phyloP scores from a whole-genome alignment of 2,888 invertebrate genomes.

The Aromia moschata region DNA sequence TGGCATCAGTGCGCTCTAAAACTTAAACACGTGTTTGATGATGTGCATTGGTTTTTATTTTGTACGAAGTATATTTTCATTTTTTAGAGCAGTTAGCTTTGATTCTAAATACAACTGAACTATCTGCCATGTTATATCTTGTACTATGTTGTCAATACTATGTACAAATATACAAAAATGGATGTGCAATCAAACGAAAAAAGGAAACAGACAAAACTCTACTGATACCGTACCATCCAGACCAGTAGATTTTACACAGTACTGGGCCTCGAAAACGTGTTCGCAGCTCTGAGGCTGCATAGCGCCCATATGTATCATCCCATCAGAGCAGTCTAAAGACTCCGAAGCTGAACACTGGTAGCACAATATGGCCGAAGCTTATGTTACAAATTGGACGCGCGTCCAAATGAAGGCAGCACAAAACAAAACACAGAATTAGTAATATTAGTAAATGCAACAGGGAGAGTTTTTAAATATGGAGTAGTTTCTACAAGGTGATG shows the following conservation, averaged over 20 bases:
- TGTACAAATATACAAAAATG: too few relatives aligned
- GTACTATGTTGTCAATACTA: too few relatives aligned
- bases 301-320: slow-evolving; percentile 69
- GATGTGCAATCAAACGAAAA: not conserved
- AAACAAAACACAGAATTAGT: slow-evolving; percentile 24
- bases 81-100: too few relatives aligned
- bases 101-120: too few relatives aligned
- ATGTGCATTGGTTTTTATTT: too few relatives aligned
- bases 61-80: too few relatives aligned
- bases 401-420: slow-evolving; percentile 16
- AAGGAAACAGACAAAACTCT: not conserved
- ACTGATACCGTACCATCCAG: slow-evolving; percentile 54
- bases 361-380: slow-evolving; percentile 68
- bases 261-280: slow-evolving; percentile 80
- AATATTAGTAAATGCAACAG: not conserved
- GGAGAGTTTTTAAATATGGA: too few relatives aligned
- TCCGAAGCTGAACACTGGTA: slow-evolving; percentile 81
- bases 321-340: slow-evolving; percentile 74
- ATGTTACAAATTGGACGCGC: not conserved
- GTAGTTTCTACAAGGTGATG: too few relatives aligned
- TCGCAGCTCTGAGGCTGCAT: slow-evolving; percentile 71
- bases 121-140: too few relatives aligned
- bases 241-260: slow-evolving; percentile 85
- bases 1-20: too few relatives aligned
- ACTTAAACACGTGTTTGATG: too few relatives aligned